Conservation (phyloP, 1,140 invertebrate genomes). For the Wasmannia auropunctata region DNA sequence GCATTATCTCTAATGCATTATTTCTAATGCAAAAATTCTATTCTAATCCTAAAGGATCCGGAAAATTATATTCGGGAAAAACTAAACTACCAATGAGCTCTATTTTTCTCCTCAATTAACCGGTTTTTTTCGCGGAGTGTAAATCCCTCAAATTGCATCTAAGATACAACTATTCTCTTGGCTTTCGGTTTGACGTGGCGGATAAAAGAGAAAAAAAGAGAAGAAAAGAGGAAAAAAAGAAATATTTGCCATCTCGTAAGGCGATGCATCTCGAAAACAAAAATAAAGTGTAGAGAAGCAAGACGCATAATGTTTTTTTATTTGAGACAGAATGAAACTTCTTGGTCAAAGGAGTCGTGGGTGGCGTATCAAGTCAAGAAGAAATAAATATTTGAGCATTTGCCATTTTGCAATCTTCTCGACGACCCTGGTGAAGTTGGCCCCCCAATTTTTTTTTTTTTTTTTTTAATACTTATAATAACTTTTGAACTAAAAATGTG, state of each 20-base stretch:
- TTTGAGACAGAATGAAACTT: slow-evolving; percentile 22
- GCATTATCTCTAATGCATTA: not conserved
- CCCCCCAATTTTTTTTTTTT: too few relatives aligned
- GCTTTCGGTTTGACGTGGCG: not conserved
- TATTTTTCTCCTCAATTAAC: slow-evolving; percentile 21
- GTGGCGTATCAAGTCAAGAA: not conserved
- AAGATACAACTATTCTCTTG: slow-evolving; percentile 21
- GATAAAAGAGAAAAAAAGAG: not conserved
- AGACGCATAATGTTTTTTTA: slow-evolving; percentile 9
- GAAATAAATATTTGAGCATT: slow-evolving; percentile 56
- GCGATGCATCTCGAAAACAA: slow-evolving; percentile 6
- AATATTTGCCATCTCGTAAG: not conserved
- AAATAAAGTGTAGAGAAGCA: not conserved
- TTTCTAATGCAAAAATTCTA: not conserved
- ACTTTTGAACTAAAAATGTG: too few relatives aligned
- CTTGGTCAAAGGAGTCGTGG: slow-evolving; percentile 3
- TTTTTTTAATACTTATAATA: too few relatives aligned
- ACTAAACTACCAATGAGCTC: not conserved
- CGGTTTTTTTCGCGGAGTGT: not conserved
- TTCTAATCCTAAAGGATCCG: not conserved
- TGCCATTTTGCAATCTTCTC: not conserved
- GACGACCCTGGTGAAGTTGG: too few relatives aligned
- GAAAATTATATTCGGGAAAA: not conserved
- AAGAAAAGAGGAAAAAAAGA: too few relatives aligned
- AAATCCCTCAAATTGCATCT: slow-evolving; percentile 20